Conservation (phyloP, 2,113 vertebrate genomes). For the Sprattus sprattus region DNA sequence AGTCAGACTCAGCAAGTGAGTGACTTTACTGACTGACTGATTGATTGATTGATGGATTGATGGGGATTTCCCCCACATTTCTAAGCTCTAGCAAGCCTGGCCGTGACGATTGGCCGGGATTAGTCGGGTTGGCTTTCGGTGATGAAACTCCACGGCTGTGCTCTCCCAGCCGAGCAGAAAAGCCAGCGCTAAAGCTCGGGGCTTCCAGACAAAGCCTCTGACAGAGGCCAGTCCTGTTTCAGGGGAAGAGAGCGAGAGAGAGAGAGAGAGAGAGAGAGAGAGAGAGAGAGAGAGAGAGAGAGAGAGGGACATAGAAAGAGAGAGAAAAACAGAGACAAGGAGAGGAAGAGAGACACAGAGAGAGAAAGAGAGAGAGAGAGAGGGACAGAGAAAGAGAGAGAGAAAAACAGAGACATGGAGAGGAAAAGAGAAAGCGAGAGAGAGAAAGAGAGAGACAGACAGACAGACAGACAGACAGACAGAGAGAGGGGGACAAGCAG, state of each 20-base stretch:
- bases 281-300: neutral
- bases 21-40: neutral
- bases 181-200: conserved; percentile 45
- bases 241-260: conserved; percentile 29
- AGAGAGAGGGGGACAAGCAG: neutral
- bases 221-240: conserved; percentile 51
- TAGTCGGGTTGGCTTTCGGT: neutral
- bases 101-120: neutral
- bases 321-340: no score
- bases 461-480: no score
- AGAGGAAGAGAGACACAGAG: neutral
- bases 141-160: neutral
- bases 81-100: neutral
- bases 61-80: neutral
- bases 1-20: neutral
- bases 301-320: conserved; percentile 17
- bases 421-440: neutral
- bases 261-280: neutral
- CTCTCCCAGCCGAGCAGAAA: conserved; percentile 19
- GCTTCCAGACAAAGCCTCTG: conserved; percentile 59
- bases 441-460: neutral
- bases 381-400: neutral
- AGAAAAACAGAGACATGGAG: neutral
- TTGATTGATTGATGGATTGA: neutral
- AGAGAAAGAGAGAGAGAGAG: neutral